Evolutionary conservation across 2,888 invertebrate species (phyloP), one percentile per base, ranked within the genome.

Genomic region (Imbricaverruca yamaguchii): DNA sequence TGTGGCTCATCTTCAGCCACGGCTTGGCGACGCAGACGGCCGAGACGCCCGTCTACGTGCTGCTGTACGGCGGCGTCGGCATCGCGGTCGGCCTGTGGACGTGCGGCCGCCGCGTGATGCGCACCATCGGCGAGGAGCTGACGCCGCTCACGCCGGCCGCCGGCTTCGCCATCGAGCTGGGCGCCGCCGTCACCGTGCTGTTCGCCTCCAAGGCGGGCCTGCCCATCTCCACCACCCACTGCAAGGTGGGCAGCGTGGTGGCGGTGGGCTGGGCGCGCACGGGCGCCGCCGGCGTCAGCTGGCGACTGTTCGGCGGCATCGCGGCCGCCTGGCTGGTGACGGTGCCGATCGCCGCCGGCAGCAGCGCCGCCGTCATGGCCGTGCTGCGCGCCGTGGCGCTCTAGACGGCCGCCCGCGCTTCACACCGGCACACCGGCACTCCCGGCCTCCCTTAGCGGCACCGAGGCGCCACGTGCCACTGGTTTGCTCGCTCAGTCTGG

Each of bases 211-310:
- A 99, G 89, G 92, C 94, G 84, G 98, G 98, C 21, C 90, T 99
- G 85, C 98, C 98, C 56, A 95, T 99, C 85, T 96, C 96, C 84
- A 98, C 98, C 18, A 99, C 98, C 6, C 98, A 99, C 88, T 99
- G 98, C 89, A 99, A 99, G 89, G 98, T 98, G 59, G 98, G 98
- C 82, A 97, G 97, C n/a, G 97, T 99, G 67, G 98, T 99, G 77
- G 95, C 94, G 87, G 97, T 98, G 82, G 98, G 97, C 18, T 94
- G 94, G 89, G 92, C 92, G 85, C 92, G 91, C 81, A 89, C 90
- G 0, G 88, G 87, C 81, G 90, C 91, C 82, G 91, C 91, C 84
- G 90, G 92, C 21, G 93, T 94, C 65, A 93, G 94, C 86, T 93
- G 94, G 93, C 91, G 90, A 86, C 89, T 93, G 80, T 93, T 93